These are phyloP conservation scores for Callionymus lyra DNA, from an alignment of 2,113 vertebrate genomes.

Conservation along the genomic window DNA sequence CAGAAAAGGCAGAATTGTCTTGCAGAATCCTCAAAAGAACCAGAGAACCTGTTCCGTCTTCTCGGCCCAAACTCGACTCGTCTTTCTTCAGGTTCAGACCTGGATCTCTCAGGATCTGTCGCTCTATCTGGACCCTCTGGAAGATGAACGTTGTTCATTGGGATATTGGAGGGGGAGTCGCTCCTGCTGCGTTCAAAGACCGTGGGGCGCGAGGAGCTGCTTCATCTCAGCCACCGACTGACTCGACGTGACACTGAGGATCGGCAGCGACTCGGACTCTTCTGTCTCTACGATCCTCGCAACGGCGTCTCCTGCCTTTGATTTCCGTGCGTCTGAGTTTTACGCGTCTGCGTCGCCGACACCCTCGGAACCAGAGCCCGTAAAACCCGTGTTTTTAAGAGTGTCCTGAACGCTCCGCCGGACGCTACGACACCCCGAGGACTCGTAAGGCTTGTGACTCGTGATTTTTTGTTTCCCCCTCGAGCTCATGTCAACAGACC, in stretches of 20 bases:
- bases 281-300: slow-evolving; percentile 41
- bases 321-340: slow-evolving; percentile 38
- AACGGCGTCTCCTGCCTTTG: slow-evolving; percentile 41
- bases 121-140: slow-evolving; percentile 68
- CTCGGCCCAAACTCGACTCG: no score
- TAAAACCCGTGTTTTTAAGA: slow-evolving; percentile 58
- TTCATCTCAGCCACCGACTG: slow-evolving; percentile 86
- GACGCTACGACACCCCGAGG: slow-evolving; percentile 51
- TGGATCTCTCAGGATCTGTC: no score
- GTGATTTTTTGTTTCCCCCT: slow-evolving; percentile 34
- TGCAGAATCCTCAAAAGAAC: no score
- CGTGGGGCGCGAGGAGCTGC: slow-evolving; percentile 73
- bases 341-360: slow-evolving; percentile 33
- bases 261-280: slow-evolving; percentile 61
- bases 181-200: slow-evolving; percentile 78
- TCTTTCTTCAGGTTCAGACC: no score
- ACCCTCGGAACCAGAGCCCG: slow-evolving; percentile 29
- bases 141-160: slow-evolving; percentile 86
- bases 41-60: no score
- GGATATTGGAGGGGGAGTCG: slow-evolving; percentile 78
- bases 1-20: no score
- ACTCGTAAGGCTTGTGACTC: slow-evolving; percentile 44
- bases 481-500: slow-evolving; percentile 28
- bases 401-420: slow-evolving; percentile 53
- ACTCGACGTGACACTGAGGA: slow-evolving; percentile 73